Conservation (phyloP, 1,140 invertebrate genomes). For the Colletes gigas region DNA sequence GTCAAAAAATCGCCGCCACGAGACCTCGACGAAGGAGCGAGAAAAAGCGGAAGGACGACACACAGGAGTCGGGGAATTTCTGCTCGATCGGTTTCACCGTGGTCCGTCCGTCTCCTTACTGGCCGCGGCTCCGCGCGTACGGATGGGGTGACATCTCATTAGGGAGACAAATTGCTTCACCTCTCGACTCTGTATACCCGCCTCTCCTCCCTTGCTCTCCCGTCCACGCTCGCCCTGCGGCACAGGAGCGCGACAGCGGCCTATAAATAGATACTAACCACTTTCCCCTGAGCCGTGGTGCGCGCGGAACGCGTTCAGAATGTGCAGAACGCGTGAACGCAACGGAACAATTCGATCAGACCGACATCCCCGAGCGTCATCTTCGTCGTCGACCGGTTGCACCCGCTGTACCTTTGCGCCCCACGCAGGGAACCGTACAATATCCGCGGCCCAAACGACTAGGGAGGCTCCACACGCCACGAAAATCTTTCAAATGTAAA, state of each 20-base stretch:
- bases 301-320: constrained; percentile 32
- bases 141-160: constrained; percentile 81
- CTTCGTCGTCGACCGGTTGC: constrained; percentile 5
- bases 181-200: constrained; percentile 68
- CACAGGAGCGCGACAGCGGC: constrained; percentile 21
- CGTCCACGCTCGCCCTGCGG: neutral
- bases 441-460: too few relatives aligned
- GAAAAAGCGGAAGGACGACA: constrained; percentile 28
- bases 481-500: too few relatives aligned
- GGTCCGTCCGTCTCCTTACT: constrained; percentile 58
- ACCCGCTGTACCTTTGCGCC: neutral
- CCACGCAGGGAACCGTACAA: too few relatives aligned
- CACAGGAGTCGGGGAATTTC: constrained; percentile 49
- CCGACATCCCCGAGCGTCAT: constrained; percentile 1
- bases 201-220: constrained; percentile 7
- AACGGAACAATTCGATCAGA: constrained; percentile 32
- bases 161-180: constrained; percentile 81
- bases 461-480: too few relatives aligned
- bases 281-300: constrained; percentile 29
- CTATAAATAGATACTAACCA: constrained; percentile 67
- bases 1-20: constrained; percentile 21
- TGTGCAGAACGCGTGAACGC: constrained; percentile 48
- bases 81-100: constrained; percentile 60
- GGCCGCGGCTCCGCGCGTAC: constrained; percentile 55
- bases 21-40: neutral